Evolutionary conservation across 2,113 vertebrate genomes (phyloP).

Genomic region (Motacilla alba): DNA sequence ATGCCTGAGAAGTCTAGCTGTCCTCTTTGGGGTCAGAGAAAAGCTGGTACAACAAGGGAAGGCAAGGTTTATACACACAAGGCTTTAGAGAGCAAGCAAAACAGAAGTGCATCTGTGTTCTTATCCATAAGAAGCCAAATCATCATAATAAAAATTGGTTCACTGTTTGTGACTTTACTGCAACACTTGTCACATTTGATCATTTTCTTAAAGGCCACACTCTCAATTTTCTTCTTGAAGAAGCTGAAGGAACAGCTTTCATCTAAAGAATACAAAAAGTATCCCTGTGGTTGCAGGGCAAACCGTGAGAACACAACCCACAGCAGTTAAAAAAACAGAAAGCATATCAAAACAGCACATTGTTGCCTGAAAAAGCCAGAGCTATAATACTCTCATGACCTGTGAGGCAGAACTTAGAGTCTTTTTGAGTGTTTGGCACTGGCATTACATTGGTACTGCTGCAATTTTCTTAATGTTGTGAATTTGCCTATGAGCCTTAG

Average conservation of each 20-base stretch:
- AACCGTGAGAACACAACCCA: constrained; percentile 27
- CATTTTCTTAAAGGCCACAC: neutral
- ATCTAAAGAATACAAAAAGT: neutral
- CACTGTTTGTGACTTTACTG: neutral
- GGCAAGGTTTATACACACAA: neutral
- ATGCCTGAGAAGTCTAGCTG: neutral
- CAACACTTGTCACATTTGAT: constrained; percentile 7
- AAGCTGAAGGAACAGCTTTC: neutral
- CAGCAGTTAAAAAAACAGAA: constrained; percentile 1
- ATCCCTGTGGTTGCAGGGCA: constrained; percentile 9
- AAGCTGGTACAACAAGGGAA: neutral
- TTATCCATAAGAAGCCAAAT: neutral
- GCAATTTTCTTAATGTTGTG: neutral
- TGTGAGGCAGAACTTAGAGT: neutral
- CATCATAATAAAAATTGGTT: neutral
- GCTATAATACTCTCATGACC: neutral
- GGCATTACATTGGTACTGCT: neutral
- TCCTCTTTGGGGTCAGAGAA: neutral
- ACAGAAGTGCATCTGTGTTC: neutral
- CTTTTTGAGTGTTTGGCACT: neutral
- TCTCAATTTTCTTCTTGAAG: neutral
- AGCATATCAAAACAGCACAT: constrained; percentile 16
- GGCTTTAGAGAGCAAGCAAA: neutral
- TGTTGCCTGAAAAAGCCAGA: neutral
- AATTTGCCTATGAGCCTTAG: neutral